Percentiles rank a stretch among this genome's conserved stretches.
Evolutionary conservation across 30 jellyfish, hydroid and myxozoan genomes (phyloP).

Genomic region (Pelagia noctiluca): DNA sequence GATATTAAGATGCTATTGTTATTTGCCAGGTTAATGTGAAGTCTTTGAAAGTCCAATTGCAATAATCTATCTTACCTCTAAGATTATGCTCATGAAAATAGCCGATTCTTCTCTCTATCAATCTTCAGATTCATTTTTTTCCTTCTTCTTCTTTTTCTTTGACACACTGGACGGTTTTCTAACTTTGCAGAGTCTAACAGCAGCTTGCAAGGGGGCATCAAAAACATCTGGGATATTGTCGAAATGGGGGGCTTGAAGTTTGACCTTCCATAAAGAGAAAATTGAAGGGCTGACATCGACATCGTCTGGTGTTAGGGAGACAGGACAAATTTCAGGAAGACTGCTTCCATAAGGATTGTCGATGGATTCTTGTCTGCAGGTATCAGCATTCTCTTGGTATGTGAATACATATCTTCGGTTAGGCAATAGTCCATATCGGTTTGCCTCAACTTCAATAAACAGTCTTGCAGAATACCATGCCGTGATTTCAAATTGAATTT

Average conservation of each 20-base stretch:
- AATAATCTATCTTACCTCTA: too few relatives aligned
- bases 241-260: neutral
- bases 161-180: slow-evolving; percentile 15
- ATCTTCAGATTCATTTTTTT: neutral
- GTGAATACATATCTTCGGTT: slow-evolving; percentile 25
- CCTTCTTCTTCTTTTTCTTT: slow-evolving; percentile 35
- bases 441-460: slow-evolving; percentile 4
- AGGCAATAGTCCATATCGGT: slow-evolving; percentile 14
- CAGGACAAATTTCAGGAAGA: slow-evolving; percentile 37
- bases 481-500: slow-evolving; percentile 14
- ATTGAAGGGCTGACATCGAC: slow-evolving; percentile 20
- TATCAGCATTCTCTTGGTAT: slow-evolving; percentile 30
- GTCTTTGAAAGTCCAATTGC: too few relatives aligned
- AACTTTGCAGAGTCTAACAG: slow-evolving; percentile 16
- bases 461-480: slow-evolving; percentile 20
- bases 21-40: too few relatives aligned
- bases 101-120: too few relatives aligned
- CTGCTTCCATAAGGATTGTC: slow-evolving; percentile 18
- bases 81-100: too few relatives aligned
- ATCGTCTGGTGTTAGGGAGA: neutral
- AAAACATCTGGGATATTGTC: slow-evolving; percentile 7
- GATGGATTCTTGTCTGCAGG: slow-evolving; percentile 34
- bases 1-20: too few relatives aligned
- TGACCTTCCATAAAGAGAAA: slow-evolving; percentile 34
- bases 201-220: slow-evolving; percentile 4